A percentile compares a stretch with the other conserved stretches of the same genome.
Evolutionary conservation across 2,113 vertebrate species (phyloP).

Genomic region (Suricata suricatta): DNA sequence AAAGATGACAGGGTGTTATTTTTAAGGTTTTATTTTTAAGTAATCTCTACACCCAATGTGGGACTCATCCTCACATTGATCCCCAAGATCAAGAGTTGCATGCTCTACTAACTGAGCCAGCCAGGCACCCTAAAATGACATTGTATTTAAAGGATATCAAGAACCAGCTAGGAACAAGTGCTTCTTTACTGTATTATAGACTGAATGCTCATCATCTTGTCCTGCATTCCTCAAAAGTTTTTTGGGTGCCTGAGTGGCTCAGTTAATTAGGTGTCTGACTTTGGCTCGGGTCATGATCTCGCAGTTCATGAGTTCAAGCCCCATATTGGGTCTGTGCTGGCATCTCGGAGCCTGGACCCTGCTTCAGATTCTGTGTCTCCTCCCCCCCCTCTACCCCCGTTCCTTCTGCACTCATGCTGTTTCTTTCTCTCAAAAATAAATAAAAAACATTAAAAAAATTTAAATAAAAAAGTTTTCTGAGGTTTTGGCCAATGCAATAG

Average conservation of each 20-base stretch:
- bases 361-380: no score
- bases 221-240: background rate
- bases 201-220: background rate
- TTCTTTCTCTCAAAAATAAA: no score
- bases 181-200: background rate
- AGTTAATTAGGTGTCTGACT: no score
- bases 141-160: background rate
- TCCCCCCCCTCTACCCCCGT: no score
- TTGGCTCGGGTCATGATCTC: no score
- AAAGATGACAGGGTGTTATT: background rate
- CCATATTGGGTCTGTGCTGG: no score
- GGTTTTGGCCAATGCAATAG: conserved; percentile 13
- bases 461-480: background rate
- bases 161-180: background rate
- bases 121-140: background rate
- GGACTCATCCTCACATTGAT: background rate
- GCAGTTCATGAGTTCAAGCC: no score
- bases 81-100: background rate
- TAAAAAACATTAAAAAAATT: no score
- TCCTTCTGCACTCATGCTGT: no score
- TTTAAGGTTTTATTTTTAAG: background rate
- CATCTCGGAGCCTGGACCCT: no score
- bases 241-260: background rate
- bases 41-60: background rate
- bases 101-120: background rate